Evolutionary conservation across 64 coral and sea anemone species (phyloP), one percentile per base, ranked within the genome.

Genomic region (Trachythela sp.): DNA sequence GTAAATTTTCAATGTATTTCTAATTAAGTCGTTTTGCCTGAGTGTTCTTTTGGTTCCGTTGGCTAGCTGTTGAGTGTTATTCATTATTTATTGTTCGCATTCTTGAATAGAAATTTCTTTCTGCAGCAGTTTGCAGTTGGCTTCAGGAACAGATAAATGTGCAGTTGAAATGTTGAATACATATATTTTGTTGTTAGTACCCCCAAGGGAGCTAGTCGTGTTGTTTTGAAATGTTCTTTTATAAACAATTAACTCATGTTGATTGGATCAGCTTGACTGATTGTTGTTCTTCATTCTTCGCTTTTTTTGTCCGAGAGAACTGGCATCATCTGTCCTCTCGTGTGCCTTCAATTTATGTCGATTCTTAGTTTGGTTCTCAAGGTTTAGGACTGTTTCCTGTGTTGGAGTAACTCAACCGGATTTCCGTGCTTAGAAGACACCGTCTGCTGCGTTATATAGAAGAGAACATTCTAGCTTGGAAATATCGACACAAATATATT

Each of bases 161-260:
- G 42, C 42, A 18, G 4, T 64, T 64, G 56, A 27, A n/a, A 52
- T 52, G 1, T 52, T 64, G 1, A 4, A 35, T 80, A 37, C 9
- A 39, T 39, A 30, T 80, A 35, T 36, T 15, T 35, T 80, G 75
- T 80, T 80, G 75, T 80, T 80, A 15, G 15, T 80, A 18, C 75
- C 75, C 75, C 75, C 75, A 35, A 80, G 31, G 9, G 75, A 39
- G 37, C 33, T 37, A 39, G 37, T 37, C 33, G 75, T 80, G 75
- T 39, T 80, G 75, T 80, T 80, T 80, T 80, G 75, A 80, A 37
- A 35, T 80, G 75, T 80, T 80, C 75, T 39, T 80, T 35, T 80
- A 80, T 80, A 80, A 80, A 80, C 75, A 80, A 80, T 80, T 36
- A 37, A 35, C 75, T 14, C 75, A 29, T 80, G 75, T 35, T 80